A percentile compares a stretch with the other conserved stretches of the same genome.
phyloP scores from a whole-genome alignment of 2,113 vertebrate genomes.

The Phalacrocorax aristotelis region DNA sequence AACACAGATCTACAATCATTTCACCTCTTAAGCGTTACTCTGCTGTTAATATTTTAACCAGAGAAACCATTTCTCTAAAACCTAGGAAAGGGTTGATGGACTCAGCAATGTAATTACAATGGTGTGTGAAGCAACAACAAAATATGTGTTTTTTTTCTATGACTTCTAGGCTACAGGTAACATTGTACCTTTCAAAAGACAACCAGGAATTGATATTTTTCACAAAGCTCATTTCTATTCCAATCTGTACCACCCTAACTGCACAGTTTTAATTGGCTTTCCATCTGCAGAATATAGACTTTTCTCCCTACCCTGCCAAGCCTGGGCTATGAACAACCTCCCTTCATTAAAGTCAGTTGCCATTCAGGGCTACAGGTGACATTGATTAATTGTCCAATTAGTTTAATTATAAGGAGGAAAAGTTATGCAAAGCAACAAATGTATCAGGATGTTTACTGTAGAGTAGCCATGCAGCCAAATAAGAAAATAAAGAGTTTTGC shows the following conservation, averaged over 20 bases:
- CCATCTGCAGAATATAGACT: constrained; percentile 2
- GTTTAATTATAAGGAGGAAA: constrained; percentile 41
- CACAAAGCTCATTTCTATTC: not conserved
- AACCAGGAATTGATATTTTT: not conserved
- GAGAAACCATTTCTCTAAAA: not conserved
- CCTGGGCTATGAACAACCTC: not conserved
- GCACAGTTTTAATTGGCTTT: constrained; percentile 17
- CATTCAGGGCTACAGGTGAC: constrained; percentile 7
- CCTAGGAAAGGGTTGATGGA: not conserved
- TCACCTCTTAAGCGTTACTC: not conserved
- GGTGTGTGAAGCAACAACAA: not conserved
- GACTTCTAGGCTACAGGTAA: not conserved
- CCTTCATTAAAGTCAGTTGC: constrained; percentile 37
- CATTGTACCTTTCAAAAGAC: not conserved
- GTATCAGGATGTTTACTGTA: not conserved
- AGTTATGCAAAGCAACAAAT: constrained; percentile 11
- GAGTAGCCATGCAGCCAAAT: not conserved
- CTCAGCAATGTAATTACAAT: not conserved
- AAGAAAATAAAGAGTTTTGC: not conserved
- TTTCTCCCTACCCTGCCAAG: not conserved
- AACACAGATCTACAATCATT: not conserved
- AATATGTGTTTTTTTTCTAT: not conserved
- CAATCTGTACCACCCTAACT: not conserved
- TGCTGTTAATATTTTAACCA: not conserved
- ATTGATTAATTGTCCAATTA: constrained; percentile 56